phyloP scores from a whole-genome alignment of 1,140 invertebrate genomes.

The Brachionus koreanus region DNA sequence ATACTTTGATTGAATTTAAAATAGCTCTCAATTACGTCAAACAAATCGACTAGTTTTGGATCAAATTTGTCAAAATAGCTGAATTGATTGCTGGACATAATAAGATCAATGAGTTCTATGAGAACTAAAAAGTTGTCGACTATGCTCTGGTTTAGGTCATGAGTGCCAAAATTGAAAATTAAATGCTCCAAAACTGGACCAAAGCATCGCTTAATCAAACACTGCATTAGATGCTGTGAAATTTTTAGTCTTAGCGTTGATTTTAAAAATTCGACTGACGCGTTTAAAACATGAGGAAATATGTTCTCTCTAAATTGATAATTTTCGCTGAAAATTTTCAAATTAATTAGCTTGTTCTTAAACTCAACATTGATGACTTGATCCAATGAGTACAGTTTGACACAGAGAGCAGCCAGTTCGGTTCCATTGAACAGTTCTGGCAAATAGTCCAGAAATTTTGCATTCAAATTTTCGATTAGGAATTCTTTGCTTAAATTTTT shows the following conservation, averaged over 20 bases:
- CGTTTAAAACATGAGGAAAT: neutral
- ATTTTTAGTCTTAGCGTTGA: neutral
- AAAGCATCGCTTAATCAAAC: neutral
- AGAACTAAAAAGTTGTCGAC: constrained; percentile 12
- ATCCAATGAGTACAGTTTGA: neutral
- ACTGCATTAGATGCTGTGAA: neutral
- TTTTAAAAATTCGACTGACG: constrained; percentile 3
- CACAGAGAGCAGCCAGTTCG: neutral
- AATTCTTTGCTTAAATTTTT: neutral
- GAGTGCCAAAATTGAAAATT: neutral
- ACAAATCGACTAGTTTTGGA: neutral
- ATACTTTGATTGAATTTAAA: neutral
- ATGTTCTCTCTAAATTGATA: constrained; percentile 10
- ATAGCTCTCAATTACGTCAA: constrained; percentile 14
- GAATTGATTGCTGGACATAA: constrained; percentile 5
- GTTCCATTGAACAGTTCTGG: neutral
- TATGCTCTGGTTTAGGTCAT: constrained; percentile 1
- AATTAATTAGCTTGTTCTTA: neutral
- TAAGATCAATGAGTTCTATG: neutral
- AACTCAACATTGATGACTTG: neutral
- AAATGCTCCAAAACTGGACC: neutral
- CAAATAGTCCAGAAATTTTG: neutral
- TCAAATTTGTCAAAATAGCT: neutral
- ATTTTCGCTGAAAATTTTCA: neutral
- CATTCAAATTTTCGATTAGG: neutral